These are phyloP conservation scores for Andrena flavipes DNA, from an alignment of 2,888 invertebrate genomes.

Conservation along the genomic window DNA sequence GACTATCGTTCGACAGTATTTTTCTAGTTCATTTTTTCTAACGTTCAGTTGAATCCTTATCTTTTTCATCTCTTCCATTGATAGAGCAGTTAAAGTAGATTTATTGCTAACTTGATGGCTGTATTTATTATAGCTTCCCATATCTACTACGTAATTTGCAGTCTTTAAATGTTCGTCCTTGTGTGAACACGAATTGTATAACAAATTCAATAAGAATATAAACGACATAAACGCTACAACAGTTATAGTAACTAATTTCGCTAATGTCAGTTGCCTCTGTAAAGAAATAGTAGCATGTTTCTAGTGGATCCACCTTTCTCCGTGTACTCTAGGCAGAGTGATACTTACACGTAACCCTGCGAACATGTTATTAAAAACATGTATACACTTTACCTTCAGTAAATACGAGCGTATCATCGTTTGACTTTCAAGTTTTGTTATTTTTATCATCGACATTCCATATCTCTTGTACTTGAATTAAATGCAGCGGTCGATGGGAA, in stretches of 20 bases:
- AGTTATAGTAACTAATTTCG: conserved; percentile 44
- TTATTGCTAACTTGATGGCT: conserved; percentile 23
- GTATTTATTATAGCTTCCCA: conserved; percentile 24
- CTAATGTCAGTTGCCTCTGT: conserved; percentile 56
- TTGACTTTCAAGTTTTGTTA: conserved; percentile 3
- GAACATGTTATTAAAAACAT: conserved; percentile 35
- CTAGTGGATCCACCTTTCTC: neutral
- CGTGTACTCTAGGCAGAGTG: neutral
- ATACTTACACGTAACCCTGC: conserved; percentile 54
- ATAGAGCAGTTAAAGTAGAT: conserved; percentile 11
- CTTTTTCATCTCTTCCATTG: conserved; percentile 47
- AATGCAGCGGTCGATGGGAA: neutral
- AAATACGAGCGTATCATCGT: neutral
- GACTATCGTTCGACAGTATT: conserved; percentile 57
- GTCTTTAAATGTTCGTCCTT: conserved; percentile 25
- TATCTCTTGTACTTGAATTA: neutral
- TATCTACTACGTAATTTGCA: conserved; percentile 15
- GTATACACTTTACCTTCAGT: conserved; percentile 18
- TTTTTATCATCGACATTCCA: neutral
- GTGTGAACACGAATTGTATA: conserved; percentile 42
- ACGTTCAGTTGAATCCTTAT: conserved; percentile 54
- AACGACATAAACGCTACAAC: conserved; percentile 53
- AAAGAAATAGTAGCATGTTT: conserved; percentile 8
- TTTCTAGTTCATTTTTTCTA: conserved; percentile 59
- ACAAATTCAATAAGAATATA: conserved; percentile 46